Conservation (phyloP, 2,888 invertebrate genomes). For the Diadegma fenestrale region DNA sequence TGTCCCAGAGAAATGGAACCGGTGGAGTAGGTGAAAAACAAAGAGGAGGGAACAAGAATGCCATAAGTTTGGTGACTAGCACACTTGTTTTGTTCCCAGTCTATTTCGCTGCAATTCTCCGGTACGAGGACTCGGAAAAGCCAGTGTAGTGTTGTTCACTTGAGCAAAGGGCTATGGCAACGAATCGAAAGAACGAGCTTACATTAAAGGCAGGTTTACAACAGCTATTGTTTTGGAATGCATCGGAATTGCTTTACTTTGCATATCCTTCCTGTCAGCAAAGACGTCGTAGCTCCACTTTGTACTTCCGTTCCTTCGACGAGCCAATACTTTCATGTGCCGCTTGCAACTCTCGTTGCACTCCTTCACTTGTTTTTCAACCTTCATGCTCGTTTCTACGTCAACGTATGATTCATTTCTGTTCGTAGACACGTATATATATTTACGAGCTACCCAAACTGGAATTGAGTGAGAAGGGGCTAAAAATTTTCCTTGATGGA, state of each 20-base stretch:
- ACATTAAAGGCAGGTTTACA: conserved; percentile 72
- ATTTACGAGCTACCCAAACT: not conserved
- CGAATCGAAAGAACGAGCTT: conserved; percentile 45
- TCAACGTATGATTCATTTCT: not conserved
- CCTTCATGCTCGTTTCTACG: not conserved
- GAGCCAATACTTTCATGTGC: conserved; percentile 34
- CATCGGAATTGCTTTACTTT: conserved; percentile 72
- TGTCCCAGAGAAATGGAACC: not conserved
- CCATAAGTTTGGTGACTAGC: conserved; percentile 25
- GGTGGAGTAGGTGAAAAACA: not conserved
- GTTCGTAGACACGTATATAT: not conserved
- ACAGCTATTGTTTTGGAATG: conserved; percentile 71
- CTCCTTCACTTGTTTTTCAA: conserved; percentile 21
- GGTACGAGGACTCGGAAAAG: conserved; percentile 42
- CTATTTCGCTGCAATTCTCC: conserved; percentile 47
- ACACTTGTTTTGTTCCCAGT: conserved; percentile 35
- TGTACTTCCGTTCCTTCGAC: conserved; percentile 51
- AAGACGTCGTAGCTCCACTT: conserved; percentile 45
- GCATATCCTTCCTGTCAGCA: conserved; percentile 70
- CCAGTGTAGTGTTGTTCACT: conserved; percentile 32
- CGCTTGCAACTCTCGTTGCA: conserved; percentile 29
- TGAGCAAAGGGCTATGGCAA: conserved; percentile 47
- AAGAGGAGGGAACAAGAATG: conserved; percentile 6
- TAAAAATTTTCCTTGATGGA: conserved; percentile 58
- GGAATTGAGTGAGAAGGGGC: conserved; percentile 23